Evolutionary conservation across 2,113 vertebrate species (phyloP).

Genomic region (Etheostoma spectabile): DNA sequence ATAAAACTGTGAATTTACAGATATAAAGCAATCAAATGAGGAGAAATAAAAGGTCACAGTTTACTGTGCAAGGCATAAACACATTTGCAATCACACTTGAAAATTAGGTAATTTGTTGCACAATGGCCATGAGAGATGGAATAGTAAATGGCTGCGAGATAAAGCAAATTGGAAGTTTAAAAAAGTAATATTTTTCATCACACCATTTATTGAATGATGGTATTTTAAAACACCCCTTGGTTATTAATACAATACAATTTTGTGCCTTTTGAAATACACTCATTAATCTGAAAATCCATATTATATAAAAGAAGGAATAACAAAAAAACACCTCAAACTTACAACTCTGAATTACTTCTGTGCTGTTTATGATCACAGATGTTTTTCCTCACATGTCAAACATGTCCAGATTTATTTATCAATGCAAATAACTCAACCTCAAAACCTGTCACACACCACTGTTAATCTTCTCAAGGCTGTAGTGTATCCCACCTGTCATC

Average conservation of each 20-base stretch:
- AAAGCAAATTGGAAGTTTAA: conserved; percentile 1
- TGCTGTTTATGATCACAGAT: neutral
- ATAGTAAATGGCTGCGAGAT: neutral
- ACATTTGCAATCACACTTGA: conserved; percentile 1
- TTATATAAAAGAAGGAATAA: neutral
- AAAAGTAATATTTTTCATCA: neutral
- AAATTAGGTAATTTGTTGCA: neutral
- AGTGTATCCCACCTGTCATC: conserved; percentile 49
- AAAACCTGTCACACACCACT: conserved; percentile 17
- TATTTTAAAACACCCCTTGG: neutral
- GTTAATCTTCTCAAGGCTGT: conserved; percentile 65
- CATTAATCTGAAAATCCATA: neutral
- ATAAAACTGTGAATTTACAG: neutral
- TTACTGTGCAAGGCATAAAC: neutral
- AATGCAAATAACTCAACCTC: conserved; percentile 40
- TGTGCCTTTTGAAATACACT: neutral
- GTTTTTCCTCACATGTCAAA: conserved; percentile 24
- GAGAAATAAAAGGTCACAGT: neutral
- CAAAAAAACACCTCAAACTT: neutral
- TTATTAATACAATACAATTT: neutral
- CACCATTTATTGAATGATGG: neutral
- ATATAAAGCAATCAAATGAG: conserved; percentile 20
- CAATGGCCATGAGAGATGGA: neutral
- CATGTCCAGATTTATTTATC: conserved; percentile 33
- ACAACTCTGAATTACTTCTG: neutral